A percentile compares a stretch with the other conserved stretches of the same genome.
Evolutionary conservation across 2,797 vertebrate genomes (phyloP).

Genomic region (Enteromius mattozi): DNA sequence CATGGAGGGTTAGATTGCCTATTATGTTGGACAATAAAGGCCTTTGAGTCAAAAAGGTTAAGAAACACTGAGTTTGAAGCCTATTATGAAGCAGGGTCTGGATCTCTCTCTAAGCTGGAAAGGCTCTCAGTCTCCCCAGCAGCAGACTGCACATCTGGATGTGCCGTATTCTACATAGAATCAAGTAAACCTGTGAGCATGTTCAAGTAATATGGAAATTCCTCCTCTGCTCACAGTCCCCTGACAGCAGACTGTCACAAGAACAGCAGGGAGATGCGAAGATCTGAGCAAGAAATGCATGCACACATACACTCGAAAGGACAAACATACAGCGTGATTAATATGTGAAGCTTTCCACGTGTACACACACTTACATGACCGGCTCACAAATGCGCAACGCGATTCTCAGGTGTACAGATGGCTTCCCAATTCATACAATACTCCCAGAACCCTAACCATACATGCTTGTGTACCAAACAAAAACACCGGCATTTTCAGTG

Average conservation of each 20-base stretch:
- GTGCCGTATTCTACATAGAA: background rate
- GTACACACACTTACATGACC: background rate
- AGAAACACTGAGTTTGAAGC: background rate
- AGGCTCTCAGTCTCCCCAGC: background rate
- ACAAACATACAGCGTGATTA: conserved; percentile 27
- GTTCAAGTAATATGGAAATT: conserved; percentile 41
- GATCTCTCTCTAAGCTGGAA: background rate
- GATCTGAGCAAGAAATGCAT: conserved; percentile 53
- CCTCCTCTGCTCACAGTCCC: conserved; percentile 46
- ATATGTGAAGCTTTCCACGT: background rate
- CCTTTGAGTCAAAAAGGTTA: background rate
- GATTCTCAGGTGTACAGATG: conserved; percentile 32
- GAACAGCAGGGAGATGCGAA: conserved; percentile 49
- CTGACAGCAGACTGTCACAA: conserved; percentile 48
- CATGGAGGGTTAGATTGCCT: too few species aligned
- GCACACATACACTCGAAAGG: conserved; percentile 1
- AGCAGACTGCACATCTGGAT: conserved; percentile 52
- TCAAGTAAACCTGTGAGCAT: conserved; percentile 18
- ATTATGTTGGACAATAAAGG: too few species aligned
- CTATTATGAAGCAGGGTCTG: background rate
- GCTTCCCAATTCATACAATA: conserved; percentile 14
- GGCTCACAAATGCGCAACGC: background rate
- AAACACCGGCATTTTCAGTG: conserved; percentile 23
- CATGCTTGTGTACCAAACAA: conserved; percentile 32
- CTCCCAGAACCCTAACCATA: conserved; percentile 35